Evolutionary conservation across 2,113 vertebrate species (phyloP).

Genomic region (Dermatemys mawii): DNA sequence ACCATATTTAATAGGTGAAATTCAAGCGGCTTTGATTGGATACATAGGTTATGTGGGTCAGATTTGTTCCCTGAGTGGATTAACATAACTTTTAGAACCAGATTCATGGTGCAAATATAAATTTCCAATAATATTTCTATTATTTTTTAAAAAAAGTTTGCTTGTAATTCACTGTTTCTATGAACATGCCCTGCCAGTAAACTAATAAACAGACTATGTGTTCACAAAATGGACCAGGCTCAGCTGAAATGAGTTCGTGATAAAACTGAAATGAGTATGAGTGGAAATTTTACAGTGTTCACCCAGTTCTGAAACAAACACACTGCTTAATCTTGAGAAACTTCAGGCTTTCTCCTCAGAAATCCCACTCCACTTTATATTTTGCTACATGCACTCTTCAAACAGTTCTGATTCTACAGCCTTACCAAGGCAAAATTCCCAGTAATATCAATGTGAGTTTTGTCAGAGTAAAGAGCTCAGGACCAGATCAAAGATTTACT

Average conservation of each 20-base stretch:
- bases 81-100: background rate
- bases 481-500: background rate
- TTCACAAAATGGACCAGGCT: background rate
- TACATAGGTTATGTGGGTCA: background rate
- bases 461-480: background rate
- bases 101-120: background rate
- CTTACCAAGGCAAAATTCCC: background rate
- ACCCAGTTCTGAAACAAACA: background rate
- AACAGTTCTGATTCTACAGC: background rate
- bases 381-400: background rate
- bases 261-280: background rate
- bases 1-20: background rate
- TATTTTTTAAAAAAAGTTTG: rapidly evolving
- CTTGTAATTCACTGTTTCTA: background rate
- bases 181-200: background rate
- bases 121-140: background rate
- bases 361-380: background rate
- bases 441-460: background rate
- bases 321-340: background rate
- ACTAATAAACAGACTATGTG: background rate
- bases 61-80: background rate
- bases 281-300: background rate
- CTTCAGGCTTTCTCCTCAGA: background rate
- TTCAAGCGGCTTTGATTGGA: background rate
- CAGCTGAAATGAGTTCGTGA: background rate